These are phyloP conservation scores for Drosophila orosa DNA, from an alignment of 1,140 invertebrate species.

Conservation along the genomic window DNA sequence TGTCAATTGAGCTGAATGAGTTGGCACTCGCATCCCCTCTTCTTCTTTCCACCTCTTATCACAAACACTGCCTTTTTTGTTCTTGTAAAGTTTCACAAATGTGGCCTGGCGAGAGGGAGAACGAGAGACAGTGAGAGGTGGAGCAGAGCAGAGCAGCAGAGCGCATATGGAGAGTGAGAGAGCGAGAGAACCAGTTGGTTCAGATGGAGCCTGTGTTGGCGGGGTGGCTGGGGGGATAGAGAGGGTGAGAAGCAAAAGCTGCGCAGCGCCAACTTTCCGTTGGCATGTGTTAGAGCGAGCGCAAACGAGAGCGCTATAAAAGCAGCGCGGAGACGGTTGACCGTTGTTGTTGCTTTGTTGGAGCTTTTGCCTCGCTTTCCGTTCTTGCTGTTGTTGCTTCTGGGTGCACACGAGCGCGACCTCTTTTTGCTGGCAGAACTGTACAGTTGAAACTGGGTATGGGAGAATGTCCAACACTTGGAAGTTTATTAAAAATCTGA, in stretches of 20 bases:
- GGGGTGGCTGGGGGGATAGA: not conserved
- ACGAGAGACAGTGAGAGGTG: constrained; percentile 28
- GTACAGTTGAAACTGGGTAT: constrained; percentile 67
- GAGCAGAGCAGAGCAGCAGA: constrained; percentile 10
- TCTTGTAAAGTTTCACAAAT: constrained; percentile 28
- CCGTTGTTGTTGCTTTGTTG: constrained; percentile 31
- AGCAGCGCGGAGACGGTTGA: constrained; percentile 49
- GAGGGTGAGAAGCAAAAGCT: constrained; percentile 48
- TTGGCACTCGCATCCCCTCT: constrained; percentile 29
- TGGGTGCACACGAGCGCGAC: constrained; percentile 80
- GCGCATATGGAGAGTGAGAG: constrained; percentile 35
- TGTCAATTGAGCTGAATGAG: constrained; percentile 82
- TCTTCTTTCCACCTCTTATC: constrained; percentile 38
- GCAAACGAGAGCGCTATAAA: constrained; percentile 71
- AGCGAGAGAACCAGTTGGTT: constrained; percentile 54
- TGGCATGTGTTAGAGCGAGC: constrained; percentile 76
- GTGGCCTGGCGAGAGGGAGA: constrained; percentile 30
- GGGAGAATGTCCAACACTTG: constrained; percentile 17
- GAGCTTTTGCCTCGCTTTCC: constrained; percentile 31
- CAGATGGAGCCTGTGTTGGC: not conserved
- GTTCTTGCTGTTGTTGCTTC: constrained; percentile 44
- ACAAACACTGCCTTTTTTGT: constrained; percentile 47
- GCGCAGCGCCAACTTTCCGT: constrained; percentile 66
- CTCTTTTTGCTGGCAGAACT: constrained; percentile 61
- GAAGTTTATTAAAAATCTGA: constrained; percentile 1